phyloP scores from a whole-genome alignment of 2,113 vertebrate genomes.

The Aleadryas rufinucha region DNA sequence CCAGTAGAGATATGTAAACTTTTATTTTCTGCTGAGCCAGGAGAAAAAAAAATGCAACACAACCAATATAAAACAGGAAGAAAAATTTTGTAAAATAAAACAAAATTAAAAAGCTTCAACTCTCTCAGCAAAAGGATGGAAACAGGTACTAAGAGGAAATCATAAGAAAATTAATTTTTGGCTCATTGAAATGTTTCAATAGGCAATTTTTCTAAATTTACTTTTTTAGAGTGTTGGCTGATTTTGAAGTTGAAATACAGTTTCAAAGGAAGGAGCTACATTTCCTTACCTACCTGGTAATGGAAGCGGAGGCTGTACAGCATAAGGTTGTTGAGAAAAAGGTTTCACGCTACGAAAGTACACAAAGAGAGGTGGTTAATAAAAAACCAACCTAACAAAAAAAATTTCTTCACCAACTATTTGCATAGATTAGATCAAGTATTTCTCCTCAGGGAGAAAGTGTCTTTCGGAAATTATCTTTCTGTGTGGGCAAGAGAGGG shows the following conservation, averaged over 20 bases:
- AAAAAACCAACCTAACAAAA: not conserved
- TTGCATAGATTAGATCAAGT: not conserved
- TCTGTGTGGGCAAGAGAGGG: not conserved
- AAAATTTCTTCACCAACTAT: not conserved
- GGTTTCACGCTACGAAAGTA: conserved; percentile 86
- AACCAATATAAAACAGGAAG: not conserved
- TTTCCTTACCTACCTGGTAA: conserved; percentile 82
- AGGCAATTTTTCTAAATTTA: not conserved
- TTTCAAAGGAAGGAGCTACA: not conserved
- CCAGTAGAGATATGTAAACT: not conserved
- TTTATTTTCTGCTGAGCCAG: not conserved
- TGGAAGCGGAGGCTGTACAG: conserved; percentile 84
- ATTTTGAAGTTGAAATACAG: not conserved
- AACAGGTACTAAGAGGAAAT: not conserved
- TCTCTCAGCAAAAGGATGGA: not conserved
- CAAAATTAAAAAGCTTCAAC: not conserved
- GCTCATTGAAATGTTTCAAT: not conserved
- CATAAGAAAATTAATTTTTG: not conserved
- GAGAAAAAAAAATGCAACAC: not conserved
- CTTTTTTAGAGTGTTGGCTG: not conserved
- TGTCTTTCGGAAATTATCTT: not conserved
- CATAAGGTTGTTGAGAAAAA: conserved; percentile 88
- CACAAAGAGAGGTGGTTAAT: not conserved
- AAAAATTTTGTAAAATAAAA: not conserved
- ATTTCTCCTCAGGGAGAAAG: not conserved